Base-by-base conservation (phyloP, 2,797 vertebrate genomes). In the Sylvia borin region DNA sequence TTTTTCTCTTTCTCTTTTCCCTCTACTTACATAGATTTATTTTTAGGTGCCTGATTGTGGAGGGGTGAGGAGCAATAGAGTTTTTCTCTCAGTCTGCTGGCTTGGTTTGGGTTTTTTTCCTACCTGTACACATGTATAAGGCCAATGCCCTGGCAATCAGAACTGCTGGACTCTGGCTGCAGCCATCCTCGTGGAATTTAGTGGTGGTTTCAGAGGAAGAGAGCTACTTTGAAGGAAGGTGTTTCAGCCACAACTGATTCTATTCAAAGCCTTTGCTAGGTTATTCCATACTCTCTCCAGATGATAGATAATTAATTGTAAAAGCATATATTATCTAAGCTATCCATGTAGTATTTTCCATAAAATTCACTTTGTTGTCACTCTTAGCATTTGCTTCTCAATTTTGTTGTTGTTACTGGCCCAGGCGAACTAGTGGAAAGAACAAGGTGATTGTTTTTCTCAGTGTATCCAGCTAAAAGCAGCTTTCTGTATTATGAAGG, bases 361-460 rank as follows among this genome's bases (percentile, higher is more conserved):
- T 54, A 65, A 51, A 55, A 32, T n/a, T 74, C 3, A 8, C 13
- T 80, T 62, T 77, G 7, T 88, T 74, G n/a, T 55, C 10, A 18
- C 14, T 54, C 43, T 60, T 50, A 57, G 4, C 20, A 45, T 54
- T 73, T 88, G 9, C 20, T 40, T 70, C n/a, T 85, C 18, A 4
- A 0, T 79, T 70, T 38, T 82, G 19, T 47, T 81, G 14, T 76
- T 25, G 5, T 26, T 62, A 29, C 5, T 32, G 42, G 43, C 24
- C 14, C 29, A 34, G 9, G 22, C 31, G 32, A 62, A 36, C 5
- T 38, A 40, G 38, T 29, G 19, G 2, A 13, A 68, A 62, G 11
- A 16, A 58, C 0, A 1, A 68, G 14, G 38, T 79, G 40, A 21
- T 27, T 0, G 0, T 62, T 88, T 65, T 53, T 58, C 26, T 72